Conservation (phyloP, 2,113 vertebrate genomes). For the Erythrocebus patas region DNA sequence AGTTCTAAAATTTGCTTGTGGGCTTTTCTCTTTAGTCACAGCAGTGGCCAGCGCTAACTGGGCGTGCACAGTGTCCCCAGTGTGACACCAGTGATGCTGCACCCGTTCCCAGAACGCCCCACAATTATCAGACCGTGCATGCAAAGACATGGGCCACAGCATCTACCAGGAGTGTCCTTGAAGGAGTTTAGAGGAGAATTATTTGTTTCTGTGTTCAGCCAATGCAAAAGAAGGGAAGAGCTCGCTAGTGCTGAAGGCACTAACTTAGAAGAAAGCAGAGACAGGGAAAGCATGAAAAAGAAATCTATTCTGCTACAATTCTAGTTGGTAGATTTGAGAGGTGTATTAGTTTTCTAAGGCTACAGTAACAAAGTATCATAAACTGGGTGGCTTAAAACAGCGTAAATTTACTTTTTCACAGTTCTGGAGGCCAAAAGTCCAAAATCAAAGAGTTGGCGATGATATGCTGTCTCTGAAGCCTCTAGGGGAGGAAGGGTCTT, state of each 20-base stretch:
- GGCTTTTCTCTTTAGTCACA: background rate
- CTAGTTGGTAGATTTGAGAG: background rate
- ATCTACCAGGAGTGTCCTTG: background rate
- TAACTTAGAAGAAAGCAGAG: background rate
- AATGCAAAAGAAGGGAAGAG: background rate
- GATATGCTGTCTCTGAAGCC: background rate
- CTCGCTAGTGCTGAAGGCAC: background rate
- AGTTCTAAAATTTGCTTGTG: background rate
- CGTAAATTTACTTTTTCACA: background rate
- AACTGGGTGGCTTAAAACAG: background rate
- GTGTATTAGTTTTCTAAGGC: background rate
- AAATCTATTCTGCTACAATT: background rate
- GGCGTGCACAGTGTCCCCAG: background rate
- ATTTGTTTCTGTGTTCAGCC: background rate
- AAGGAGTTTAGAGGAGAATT: background rate
- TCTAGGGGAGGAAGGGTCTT: background rate
- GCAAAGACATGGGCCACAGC: background rate
- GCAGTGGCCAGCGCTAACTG: background rate
- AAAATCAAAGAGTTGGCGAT: background rate
- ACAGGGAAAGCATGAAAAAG: background rate
- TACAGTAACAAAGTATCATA: background rate
- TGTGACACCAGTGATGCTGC: no score
- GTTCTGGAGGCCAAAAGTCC: background rate
- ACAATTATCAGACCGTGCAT: rapidly evolving
- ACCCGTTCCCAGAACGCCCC: background rate